A percentile compares a stretch with the other conserved stretches of the same genome.
Evolutionary conservation across 2,113 vertebrate species (phyloP).

Genomic region (Tinamus guttatus): DNA sequence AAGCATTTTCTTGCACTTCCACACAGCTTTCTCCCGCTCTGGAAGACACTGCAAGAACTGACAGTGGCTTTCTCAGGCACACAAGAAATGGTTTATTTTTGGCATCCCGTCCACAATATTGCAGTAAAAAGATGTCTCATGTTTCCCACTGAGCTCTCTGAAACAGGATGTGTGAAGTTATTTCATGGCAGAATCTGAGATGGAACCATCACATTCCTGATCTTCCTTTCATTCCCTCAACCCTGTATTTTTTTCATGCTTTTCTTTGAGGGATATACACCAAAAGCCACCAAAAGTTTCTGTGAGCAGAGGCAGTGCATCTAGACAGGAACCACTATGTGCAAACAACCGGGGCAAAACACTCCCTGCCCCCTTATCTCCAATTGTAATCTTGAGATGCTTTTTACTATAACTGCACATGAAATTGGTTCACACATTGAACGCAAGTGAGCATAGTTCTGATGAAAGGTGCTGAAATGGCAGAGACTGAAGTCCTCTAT

Average conservation of each 20-base stretch:
- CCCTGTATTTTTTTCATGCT: background rate
- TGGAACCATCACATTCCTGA: background rate
- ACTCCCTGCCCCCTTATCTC: background rate
- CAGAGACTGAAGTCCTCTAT: constrained; percentile 5
- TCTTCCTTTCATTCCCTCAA: background rate
- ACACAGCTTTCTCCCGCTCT: background rate
- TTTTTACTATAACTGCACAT: background rate
- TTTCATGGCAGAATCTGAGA: background rate
- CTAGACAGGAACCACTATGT: background rate
- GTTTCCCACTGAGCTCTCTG: background rate
- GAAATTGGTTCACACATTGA: background rate
- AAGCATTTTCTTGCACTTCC: background rate
- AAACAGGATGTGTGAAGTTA: background rate
- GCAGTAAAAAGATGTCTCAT: background rate
- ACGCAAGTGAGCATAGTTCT: background rate
- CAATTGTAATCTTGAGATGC: background rate
- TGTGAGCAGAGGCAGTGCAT: background rate
- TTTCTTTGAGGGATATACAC: background rate
- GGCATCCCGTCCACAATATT: background rate
- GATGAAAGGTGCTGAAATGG: constrained; percentile 5
- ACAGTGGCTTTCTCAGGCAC: background rate
- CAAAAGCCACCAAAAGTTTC: background rate
- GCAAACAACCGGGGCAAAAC: background rate
- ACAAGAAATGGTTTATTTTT: background rate
- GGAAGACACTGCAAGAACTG: background rate